These are phyloP conservation scores for Xylophagus ater DNA, from an alignment of 2,888 invertebrate species.

Conservation along the genomic window DNA sequence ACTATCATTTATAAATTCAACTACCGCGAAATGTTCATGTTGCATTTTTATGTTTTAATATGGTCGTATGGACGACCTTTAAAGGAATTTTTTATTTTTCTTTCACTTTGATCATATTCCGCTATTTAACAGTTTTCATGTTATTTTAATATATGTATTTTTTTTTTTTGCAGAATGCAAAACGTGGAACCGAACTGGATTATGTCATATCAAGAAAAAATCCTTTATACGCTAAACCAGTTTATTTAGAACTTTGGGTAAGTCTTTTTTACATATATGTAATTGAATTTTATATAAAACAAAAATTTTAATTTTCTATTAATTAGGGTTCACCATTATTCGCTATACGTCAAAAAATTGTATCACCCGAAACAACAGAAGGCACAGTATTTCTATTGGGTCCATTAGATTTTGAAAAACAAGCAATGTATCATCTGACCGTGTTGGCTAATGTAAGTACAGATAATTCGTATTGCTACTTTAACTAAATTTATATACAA, in stretches of 20 bases:
- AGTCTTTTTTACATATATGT: conserved; percentile 24
- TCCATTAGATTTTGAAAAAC: conserved; percentile 77
- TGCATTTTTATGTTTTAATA: no score
- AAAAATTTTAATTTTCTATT: not conserved
- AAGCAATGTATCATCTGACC: conserved; percentile 79
- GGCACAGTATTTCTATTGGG: conserved; percentile 67
- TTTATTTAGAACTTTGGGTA: conserved; percentile 75
- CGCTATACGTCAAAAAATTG: conserved; percentile 64
- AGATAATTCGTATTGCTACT: conserved; percentile 4
- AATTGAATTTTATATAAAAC: conserved; percentile 1
- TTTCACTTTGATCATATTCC: no score
- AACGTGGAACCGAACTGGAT: conserved; percentile 69
- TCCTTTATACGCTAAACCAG: conserved; percentile 62
- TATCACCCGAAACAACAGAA: conserved; percentile 64
- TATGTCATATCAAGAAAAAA: conserved; percentile 72
- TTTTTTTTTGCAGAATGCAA: conserved; percentile 52
- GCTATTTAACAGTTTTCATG: not conserved
- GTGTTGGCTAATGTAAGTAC: conserved; percentile 73
- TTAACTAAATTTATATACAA: not conserved
- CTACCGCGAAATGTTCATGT: no score
- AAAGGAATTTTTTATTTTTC: no score
- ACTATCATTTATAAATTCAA: no score
- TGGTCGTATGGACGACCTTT: no score
- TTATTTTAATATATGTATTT: conserved; percentile 10
- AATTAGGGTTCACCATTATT: conserved; percentile 61